Base-by-base conservation (phyloP, 2,113 vertebrate genomes). In the Labrus mixtus region DNA sequence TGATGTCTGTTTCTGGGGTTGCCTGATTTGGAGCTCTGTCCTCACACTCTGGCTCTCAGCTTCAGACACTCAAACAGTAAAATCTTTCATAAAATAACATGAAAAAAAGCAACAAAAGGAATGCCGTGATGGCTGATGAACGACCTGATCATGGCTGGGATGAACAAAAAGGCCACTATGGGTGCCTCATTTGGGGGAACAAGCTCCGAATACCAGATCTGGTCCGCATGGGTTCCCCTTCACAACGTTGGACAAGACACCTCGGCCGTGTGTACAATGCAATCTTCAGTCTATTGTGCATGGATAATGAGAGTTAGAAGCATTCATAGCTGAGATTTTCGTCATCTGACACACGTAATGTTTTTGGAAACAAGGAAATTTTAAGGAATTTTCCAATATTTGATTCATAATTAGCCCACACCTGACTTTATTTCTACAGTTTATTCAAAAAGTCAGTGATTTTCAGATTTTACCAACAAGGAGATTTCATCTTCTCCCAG, bases 161-260 rank as follows among this genome's bases (percentile, higher is more conserved):
- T 46, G 55, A 92, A 93, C 91, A 93, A 92, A 90, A 85, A 61
- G 67, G 13, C 65, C 81, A 76, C 82, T 90, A 69, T 87, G 71
- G 61, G 78, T 8, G 69, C 87, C 86, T 91, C 89, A 78, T 90
- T 88, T 89, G 48, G 67, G 23, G 66, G 55, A 73, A 13, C 55
- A 61, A 80, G 86, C 33, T 70, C 85, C 82, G 86, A 94, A 93
- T 91, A 87, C 89, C 92, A 39, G 73, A 93, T 94, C 89, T 92
- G 73, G 84, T 92, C 76, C 74, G 85, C 93, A 87, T 92, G 92
- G 86, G 73, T 91, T 92, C 84, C 81, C 56, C 78, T 79, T 82
- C 57, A 86, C 85, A 84, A 48, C 55, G 58, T 51, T 55, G 73
- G 61, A 81, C 48, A 78, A 65, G 79, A 80, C 68, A 59, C 65